These are phyloP conservation scores for Drosophila busckii DNA, from an alignment of 1,140 invertebrate species.

Conservation along the genomic window DNA sequence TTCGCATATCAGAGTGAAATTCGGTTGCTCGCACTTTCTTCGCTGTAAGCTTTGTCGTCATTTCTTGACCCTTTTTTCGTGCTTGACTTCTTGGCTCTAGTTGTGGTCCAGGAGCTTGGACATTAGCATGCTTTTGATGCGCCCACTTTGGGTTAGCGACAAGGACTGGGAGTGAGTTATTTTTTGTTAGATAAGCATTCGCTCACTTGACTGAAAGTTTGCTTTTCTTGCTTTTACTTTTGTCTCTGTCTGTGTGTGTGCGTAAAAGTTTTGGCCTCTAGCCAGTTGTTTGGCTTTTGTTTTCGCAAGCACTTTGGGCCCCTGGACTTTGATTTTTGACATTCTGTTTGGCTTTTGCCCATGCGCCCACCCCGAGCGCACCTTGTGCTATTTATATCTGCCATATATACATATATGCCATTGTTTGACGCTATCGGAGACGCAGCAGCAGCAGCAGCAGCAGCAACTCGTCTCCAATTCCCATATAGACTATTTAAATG, in stretches of 20 bases:
- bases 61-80: conserved; percentile 73
- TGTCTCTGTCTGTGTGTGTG: conserved; percentile 13
- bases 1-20: conserved; percentile 55
- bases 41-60: conserved; percentile 27
- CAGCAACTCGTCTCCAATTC: conserved; percentile 28
- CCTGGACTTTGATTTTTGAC: conserved; percentile 74
- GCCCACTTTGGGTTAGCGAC: conserved; percentile 44
- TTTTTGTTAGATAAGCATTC: conserved; percentile 58
- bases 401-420: neutral
- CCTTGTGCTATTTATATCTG: conserved; percentile 47
- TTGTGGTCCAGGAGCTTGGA: conserved; percentile 57
- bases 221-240: conserved; percentile 23
- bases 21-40: conserved; percentile 41
- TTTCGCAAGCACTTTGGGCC: conserved; percentile 53
- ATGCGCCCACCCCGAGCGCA: too few relatives aligned
- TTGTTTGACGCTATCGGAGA: conserved; percentile 19
- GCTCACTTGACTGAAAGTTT: conserved; percentile 42
- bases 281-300: conserved; percentile 55
- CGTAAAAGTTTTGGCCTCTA: conserved; percentile 40
- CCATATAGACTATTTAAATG: conserved; percentile 62
- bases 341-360: conserved; percentile 62
- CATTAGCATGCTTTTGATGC: conserved; percentile 75
- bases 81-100: conserved; percentile 59
- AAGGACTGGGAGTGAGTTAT: too few relatives aligned
- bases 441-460: too few relatives aligned